These are phyloP conservation scores for Mesocricetus auratus DNA, from an alignment of 2,113 vertebrate species.

Conservation along the genomic window DNA sequence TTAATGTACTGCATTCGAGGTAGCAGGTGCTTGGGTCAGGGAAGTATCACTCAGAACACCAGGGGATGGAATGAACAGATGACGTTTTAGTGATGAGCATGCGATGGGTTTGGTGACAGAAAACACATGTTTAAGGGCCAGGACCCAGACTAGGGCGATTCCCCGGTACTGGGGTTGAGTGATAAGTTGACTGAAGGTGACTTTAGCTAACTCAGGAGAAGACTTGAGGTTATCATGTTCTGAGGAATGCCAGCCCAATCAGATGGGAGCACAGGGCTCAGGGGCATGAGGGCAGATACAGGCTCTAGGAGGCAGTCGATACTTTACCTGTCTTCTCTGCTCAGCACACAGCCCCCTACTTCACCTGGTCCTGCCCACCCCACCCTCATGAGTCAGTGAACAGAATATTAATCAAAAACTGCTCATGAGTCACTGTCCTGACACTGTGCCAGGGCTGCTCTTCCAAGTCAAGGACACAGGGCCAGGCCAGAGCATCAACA, in stretches of 20 bases:
- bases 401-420: background rate
- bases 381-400: background rate
- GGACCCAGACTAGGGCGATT: background rate
- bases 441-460: background rate
- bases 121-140: background rate
- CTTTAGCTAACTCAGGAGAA: background rate
- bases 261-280: background rate
- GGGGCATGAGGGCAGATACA: background rate
- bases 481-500: background rate
- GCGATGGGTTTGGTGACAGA: background rate
- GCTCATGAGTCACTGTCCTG: constrained; percentile 4
- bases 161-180: background rate
- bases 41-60: background rate
- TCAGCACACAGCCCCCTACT: background rate
- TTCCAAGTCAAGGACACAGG: background rate
- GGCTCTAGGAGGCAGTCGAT: background rate
- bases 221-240: background rate
- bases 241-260: background rate
- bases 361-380: background rate
- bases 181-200: background rate
- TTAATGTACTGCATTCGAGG: background rate
- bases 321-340: background rate
- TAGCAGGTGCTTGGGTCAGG: background rate
- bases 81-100: background rate
- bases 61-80: background rate